A percentile compares a stretch with the other conserved stretches of the same genome.
Conservation (phyloP, 2,113 vertebrate species). For the Andinoacara biseriatus region DNA sequence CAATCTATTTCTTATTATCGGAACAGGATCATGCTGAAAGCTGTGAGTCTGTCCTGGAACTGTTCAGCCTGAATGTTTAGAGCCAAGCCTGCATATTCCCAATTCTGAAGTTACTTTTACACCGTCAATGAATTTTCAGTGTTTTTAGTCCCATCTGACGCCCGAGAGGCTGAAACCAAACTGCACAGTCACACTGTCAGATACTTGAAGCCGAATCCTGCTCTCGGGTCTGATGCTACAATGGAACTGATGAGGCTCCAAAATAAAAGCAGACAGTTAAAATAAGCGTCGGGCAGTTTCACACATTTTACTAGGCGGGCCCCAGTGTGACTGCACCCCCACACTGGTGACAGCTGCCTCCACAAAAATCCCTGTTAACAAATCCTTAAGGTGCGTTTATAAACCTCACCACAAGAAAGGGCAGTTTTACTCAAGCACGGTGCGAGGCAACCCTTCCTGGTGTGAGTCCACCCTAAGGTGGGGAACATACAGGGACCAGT, state of each 20-base stretch:
- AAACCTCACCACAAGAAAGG: background rate
- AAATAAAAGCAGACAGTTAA: background rate
- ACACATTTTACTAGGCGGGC: background rate
- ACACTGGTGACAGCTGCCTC: too few relatives aligned
- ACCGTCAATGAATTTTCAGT: fast-evolving
- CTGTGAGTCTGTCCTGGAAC: background rate
- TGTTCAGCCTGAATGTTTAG: background rate
- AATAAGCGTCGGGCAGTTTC: background rate
- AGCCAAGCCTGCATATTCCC: background rate
- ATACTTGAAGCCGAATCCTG: too few relatives aligned
- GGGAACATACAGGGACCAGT: background rate
- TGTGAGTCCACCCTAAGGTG: too few relatives aligned
- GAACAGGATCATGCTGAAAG: background rate
- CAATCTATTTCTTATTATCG: background rate
- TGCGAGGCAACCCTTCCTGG: too few relatives aligned
- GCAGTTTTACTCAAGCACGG: too few relatives aligned
- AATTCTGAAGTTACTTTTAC: background rate
- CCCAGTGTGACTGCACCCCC: too few relatives aligned
- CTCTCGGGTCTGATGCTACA: background rate
- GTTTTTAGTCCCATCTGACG: background rate
- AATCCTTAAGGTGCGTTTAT: background rate
- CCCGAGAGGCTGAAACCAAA: background rate
- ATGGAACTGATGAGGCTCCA: background rate
- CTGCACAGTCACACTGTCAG: background rate
- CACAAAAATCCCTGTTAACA: too few relatives aligned